These are phyloP conservation scores for Shargacucullia verbasci DNA, from an alignment of 2,888 invertebrate genomes.

Conservation along the genomic window DNA sequence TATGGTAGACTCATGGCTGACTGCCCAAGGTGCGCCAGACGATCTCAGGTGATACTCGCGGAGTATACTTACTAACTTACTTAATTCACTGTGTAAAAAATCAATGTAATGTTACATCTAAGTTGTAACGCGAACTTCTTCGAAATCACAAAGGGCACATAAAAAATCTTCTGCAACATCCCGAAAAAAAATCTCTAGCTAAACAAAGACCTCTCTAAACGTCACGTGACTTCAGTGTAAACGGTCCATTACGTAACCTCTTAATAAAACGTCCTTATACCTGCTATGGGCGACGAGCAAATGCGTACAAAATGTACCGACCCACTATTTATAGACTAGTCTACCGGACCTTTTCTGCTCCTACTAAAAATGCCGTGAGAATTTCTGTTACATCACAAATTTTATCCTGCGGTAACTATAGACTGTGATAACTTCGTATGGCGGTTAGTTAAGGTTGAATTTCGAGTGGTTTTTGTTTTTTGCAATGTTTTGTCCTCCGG, in stretches of 20 bases:
- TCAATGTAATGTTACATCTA: too few relatives aligned
- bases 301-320: conserved; percentile 34
- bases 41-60: too few relatives aligned
- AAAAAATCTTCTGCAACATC: too few relatives aligned
- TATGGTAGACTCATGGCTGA: too few relatives aligned
- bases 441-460: background rate
- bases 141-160: too few relatives aligned
- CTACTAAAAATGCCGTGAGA: conserved; percentile 60
- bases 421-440: background rate
- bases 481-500: conserved; percentile 18
- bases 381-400: conserved; percentile 48
- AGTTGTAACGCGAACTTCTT: too few relatives aligned
- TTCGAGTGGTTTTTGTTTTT: conserved; percentile 16
- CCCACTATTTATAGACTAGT: conserved; percentile 36
- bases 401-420: background rate
- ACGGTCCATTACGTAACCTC: conserved; percentile 10
- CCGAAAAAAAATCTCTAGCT: conserved; percentile 1
- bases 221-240: conserved; percentile 18
- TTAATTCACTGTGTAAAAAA: too few relatives aligned
- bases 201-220: conserved; percentile 21
- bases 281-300: conserved; percentile 26
- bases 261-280: conserved; percentile 22
- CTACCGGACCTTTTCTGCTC: conserved; percentile 31
- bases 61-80: too few relatives aligned
- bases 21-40: too few relatives aligned